phyloP scores from a whole-genome alignment of 2,113 vertebrate species.

The Stigmatopora argus region DNA sequence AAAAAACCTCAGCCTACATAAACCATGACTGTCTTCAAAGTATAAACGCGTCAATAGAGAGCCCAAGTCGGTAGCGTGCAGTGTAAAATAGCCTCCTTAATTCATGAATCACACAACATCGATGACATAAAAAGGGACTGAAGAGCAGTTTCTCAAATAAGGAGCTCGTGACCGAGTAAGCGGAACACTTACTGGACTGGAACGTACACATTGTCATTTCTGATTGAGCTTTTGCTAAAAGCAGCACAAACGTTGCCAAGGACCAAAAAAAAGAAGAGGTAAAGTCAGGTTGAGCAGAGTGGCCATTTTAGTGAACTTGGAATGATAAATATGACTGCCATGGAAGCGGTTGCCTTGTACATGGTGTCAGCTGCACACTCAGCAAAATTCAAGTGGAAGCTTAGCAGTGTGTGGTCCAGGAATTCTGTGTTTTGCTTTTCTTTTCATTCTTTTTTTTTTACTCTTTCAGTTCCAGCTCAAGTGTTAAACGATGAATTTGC shows the following conservation, averaged over 20 bases:
- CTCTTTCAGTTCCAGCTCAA: not conserved
- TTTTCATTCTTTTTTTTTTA: not conserved
- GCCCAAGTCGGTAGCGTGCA: not conserved
- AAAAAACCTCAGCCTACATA: too few relatives aligned
- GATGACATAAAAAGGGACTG: not conserved
- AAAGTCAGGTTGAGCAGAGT: conserved; percentile 16
- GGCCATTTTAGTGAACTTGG: conserved; percentile 3
- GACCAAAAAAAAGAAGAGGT: not conserved
- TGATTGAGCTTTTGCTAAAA: conserved; percentile 13
- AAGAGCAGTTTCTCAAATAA: conserved; percentile 14
- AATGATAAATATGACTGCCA: conserved; percentile 2
- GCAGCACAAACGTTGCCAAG: conserved; percentile 5
- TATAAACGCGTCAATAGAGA: not conserved
- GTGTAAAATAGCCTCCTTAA: not conserved
- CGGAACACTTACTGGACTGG: conserved; percentile 15
- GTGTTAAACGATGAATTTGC: conserved; percentile 23
- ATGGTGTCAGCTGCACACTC: not conserved
- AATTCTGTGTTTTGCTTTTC: not conserved
- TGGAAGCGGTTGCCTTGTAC: not conserved
- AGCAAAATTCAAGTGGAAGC: conserved; percentile 8
- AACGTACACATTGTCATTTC: conserved; percentile 5
- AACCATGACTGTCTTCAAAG: not conserved
- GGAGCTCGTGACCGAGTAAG: not conserved
- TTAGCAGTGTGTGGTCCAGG: conserved; percentile 9
- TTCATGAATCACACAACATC: not conserved